Evolutionary conservation across 2,888 invertebrate genomes (phyloP).

Genomic region (Oxystoma pomonae): DNA sequence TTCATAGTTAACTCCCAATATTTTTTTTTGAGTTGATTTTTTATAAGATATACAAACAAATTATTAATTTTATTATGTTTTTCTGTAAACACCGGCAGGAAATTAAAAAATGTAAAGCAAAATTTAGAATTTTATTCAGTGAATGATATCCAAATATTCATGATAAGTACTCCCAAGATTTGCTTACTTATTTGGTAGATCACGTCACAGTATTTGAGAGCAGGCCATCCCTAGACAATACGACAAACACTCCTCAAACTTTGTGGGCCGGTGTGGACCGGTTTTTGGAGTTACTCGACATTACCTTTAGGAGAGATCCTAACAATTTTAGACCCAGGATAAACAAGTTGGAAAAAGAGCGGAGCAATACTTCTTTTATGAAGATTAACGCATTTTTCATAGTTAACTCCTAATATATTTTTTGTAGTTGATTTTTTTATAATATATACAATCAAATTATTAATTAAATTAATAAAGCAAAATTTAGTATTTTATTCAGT

Average conservation of each 20-base stretch:
- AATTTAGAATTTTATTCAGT: no score
- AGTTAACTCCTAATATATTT: conserved; percentile 56
- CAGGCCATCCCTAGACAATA: conserved; percentile 80
- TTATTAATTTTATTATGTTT: background rate
- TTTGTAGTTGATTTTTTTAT: conserved; percentile 56
- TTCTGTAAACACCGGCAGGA: background rate
- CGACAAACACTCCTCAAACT: conserved; percentile 88
- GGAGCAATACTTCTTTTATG: conserved; percentile 98
- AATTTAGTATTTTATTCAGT: no score
- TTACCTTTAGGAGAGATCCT: conserved; percentile 97
- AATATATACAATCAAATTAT: background rate
- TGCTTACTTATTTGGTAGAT: conserved; percentile 98
- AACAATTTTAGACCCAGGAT: conserved; percentile 98
- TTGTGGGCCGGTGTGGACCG: conserved; percentile 97
- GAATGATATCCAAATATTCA: no score
- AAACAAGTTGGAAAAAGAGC: conserved; percentile 93
- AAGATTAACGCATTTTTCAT: conserved; percentile 62
- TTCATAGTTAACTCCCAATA: conserved; percentile 43
- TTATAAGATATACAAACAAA: conserved; percentile 3
- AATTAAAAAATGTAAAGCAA: no score
- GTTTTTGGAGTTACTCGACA: conserved; percentile 91
- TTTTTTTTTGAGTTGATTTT: conserved; percentile 66
- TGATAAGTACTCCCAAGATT: no score
- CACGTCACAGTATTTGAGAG: conserved; percentile 99
- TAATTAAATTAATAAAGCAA: conserved; percentile 4